Evolutionary conservation across 2,888 invertebrate genomes (phyloP), one percentile per base, ranked within the genome.

Genomic region (Polia nebulosa): DNA sequence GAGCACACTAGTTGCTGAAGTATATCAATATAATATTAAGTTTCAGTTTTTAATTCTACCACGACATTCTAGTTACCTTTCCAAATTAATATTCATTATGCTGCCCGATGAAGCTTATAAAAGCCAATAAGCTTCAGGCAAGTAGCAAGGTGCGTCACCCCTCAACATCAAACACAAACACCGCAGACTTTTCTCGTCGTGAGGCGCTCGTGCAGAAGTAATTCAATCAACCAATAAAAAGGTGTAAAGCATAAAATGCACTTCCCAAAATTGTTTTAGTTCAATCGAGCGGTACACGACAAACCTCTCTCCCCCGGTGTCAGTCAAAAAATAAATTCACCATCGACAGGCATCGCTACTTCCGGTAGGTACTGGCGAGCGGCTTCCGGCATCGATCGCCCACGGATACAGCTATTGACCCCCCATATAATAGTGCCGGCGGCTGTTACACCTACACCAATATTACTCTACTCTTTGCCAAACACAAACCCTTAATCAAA

Each of bases 341-440:
- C 70, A 78, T 79, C 80, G 76, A 81, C 86, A 84, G 84, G 81
- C 80, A 81, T 81, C 78, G 81, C 78, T 81, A 84, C 88, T 90
- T 92, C 92, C 91, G 86, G 86, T 85, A 84, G 84, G 87, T 81
- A 85, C 84, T 82, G 87, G 85, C 85, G 80, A 86, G 79, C 77
- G 75, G 85, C 84, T 92, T 92, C 93, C 92, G 90, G 88, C 81
- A 91, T 93, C 91, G 93, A 93, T 91, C 91, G 89, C 78, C 76
- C 79, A 79, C 85, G 87, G 88, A 90, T 88, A 90, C 89, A 85
- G 89, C 88, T 91, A 91, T 92, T 92, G 92, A 91, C 91, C 91
- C 90, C 86, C 90, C 84, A 85, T 90, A 88, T 90, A 88, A 88
- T 87, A 90, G 86, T 87, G 86, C 86, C 80, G 78, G 78, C 83